These are phyloP conservation scores for Anguilla pacifica DNA, from an alignment of 2,797 vertebrate species.

Conservation along the genomic window DNA sequence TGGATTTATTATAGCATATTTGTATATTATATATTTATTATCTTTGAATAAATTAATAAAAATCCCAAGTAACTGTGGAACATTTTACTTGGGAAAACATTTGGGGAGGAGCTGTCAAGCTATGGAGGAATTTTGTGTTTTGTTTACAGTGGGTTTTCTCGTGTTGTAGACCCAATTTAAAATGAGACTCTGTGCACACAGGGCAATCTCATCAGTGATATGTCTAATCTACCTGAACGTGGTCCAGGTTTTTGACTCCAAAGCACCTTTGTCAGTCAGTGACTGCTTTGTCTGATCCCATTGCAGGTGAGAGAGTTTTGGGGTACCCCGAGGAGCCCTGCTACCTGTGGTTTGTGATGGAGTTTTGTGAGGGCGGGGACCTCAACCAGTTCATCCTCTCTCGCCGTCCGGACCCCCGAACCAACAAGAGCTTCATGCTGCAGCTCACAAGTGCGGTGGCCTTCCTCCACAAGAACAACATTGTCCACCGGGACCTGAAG, in stretches of 20 bases:
- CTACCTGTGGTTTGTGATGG: conserved; percentile 98
- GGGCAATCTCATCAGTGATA: background rate
- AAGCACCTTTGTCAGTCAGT: background rate
- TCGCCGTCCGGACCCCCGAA: conserved; percentile 85
- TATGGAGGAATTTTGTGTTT: too few relatives aligned
- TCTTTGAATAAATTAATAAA: too few relatives aligned
- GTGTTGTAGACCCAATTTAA: background rate
- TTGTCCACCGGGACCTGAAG: conserved; percentile 94
- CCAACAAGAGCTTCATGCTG: conserved; percentile 95
- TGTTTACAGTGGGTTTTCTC: too few relatives aligned
- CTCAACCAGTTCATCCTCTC: conserved; percentile 95
- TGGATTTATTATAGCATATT: too few relatives aligned
- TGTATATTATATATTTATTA: background rate
- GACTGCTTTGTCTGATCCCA: background rate
- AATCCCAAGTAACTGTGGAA: background rate
- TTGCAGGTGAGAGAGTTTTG: conserved; percentile 89
- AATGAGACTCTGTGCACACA: background rate
- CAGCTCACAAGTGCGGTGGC: conserved; percentile 94
- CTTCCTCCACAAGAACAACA: conserved; percentile 96
- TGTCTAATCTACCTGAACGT: background rate
- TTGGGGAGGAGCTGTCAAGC: background rate
- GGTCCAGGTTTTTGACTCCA: background rate
- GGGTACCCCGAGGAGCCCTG: conserved; percentile 87
- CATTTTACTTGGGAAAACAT: background rate
- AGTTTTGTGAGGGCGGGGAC: conserved; percentile 96